Conservation (phyloP, 2,797 vertebrate species). For the Coccyzus lansbergi region DNA sequence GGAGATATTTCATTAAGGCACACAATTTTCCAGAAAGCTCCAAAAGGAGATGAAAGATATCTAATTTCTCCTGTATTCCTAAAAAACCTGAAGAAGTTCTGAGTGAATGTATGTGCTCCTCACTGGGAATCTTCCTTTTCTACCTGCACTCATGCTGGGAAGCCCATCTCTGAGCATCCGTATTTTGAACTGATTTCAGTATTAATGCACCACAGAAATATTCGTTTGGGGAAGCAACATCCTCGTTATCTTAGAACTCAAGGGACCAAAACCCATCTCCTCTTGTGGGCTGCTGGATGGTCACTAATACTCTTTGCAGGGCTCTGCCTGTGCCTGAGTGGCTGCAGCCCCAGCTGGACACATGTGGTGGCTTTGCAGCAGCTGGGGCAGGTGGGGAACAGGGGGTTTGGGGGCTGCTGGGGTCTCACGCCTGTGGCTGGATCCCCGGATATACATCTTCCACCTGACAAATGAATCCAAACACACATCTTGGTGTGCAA, state of each 20-base stretch:
- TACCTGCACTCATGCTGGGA: background rate
- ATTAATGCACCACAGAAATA: background rate
- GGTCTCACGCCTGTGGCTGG: rapidly evolving
- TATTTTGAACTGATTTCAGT: background rate
- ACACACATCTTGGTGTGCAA: background rate
- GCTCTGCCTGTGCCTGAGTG: background rate
- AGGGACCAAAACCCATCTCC: background rate
- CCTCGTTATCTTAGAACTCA: background rate
- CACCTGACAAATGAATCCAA: background rate
- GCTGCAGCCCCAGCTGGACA: background rate
- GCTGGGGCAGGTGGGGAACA: rapidly evolving
- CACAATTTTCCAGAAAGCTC: background rate
- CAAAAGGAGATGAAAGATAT: background rate
- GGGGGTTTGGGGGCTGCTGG: rapidly evolving
- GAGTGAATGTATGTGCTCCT: background rate
- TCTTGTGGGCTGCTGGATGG: background rate
- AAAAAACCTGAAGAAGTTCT: background rate
- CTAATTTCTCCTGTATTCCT: background rate
- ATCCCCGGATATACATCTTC: background rate
- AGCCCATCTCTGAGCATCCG: rapidly evolving
- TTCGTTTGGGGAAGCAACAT: background rate
- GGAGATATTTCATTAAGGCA: constrained; percentile 9
- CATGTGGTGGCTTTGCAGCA: rapidly evolving
- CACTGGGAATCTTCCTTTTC: rapidly evolving
- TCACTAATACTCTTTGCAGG: too few relatives aligned